Evolutionary conservation across 1,140 invertebrate species (phyloP), one percentile per base, ranked within the genome.

Genomic region (Drosophila malerkotliana): DNA sequence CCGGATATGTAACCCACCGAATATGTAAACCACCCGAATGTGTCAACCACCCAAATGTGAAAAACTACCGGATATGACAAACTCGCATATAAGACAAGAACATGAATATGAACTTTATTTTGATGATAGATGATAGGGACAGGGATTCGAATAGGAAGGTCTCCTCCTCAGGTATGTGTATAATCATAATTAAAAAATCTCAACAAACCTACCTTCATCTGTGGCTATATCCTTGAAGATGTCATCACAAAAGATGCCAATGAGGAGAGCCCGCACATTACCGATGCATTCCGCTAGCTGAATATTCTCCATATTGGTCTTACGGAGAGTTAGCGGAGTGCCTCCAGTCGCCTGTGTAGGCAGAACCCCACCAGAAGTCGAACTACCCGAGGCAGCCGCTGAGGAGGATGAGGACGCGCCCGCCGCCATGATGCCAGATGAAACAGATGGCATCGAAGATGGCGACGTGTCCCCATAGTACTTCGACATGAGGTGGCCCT

Each of bases 281-380:
- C 95, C 97, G 72, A 99, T 95, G 77, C 95, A 95, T 90, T 98
- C 96, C 3, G 97, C 96, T 62, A 98, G 92, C 55, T 94, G 93
- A 60, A 96, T 94, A 55, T 95, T 96, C 84, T 97, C 96, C 21
- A 94, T 92, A 10, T 94, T 94, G 15, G 94, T 93, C 64, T 95
- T 95, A 2, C 92, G 83, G 6, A 18, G 18, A 18, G 92, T 92
- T 1, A 71, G n/a, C 0, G 72, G 68, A 0, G 82, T 74, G 10
- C 10, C 34, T n/a, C 10, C 10, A 12, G 3, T 10, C 60, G 59
- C 1, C 41, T 41, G 34, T 0, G 56, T 9, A 49, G 41, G 41
- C 5, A 34, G 45, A 28, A 47, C 4, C 14, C 4, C 41, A 2
- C 14, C 41, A 6, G 15, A 4, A 5, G 41, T n/a, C 1, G 18